phyloP scores from a whole-genome alignment of 2,797 vertebrate species.

The Ciconia nigra region DNA sequence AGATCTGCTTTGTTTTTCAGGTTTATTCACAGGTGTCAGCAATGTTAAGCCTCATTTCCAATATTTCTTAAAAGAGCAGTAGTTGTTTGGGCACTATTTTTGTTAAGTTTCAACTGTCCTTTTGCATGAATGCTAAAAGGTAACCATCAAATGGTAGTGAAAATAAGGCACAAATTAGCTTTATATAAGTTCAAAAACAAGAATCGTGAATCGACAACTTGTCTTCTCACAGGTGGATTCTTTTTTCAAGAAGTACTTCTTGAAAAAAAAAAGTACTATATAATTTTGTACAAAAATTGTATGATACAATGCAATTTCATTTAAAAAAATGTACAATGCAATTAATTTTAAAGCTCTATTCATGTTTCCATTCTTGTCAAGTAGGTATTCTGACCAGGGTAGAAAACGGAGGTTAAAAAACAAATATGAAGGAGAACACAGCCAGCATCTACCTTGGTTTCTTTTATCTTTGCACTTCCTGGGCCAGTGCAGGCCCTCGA shows the following conservation, averaged over 20 bases:
- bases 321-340: not conserved
- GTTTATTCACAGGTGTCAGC: not conserved
- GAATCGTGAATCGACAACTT: fast-evolving
- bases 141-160: not conserved
- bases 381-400: not conserved
- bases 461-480: not conserved
- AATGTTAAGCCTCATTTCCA: not conserved
- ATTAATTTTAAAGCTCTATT: not conserved
- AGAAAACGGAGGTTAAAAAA: not conserved
- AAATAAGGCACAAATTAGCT: not conserved
- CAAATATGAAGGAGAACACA: not conserved
- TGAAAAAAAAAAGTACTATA: not conserved
- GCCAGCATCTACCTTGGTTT: not conserved
- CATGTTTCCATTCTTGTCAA: not conserved
- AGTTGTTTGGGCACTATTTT: not conserved
- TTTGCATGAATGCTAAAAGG: not conserved
- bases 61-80: not conserved
- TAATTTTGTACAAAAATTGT: not conserved
- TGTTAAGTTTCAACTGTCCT: not conserved
- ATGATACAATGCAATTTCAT: not conserved
- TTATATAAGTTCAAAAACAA: not conserved
- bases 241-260: not conserved
- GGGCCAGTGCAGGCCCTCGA: not conserved
- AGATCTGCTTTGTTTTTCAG: not conserved
- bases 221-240: not conserved